Evolutionary conservation across 2,888 invertebrate genomes (phyloP).

Genomic region (Acanthacorydalis orientalis): DNA sequence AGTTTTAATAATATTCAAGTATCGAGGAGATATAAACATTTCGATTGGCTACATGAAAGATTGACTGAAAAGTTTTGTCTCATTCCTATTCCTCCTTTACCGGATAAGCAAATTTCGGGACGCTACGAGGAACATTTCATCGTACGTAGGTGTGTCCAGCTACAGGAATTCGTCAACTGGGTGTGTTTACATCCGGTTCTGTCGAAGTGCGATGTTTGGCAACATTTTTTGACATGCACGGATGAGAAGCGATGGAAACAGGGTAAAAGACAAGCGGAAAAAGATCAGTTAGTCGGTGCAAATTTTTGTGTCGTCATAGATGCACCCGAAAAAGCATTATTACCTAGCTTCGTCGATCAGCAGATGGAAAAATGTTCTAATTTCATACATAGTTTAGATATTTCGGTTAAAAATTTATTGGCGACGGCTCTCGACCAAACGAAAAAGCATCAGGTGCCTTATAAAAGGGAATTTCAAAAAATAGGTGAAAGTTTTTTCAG

Average conservation of each 20-base stretch:
- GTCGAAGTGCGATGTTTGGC: conserved; percentile 82
- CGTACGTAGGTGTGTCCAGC: conserved; percentile 79
- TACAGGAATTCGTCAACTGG: conserved; percentile 93
- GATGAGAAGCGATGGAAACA: conserved; percentile 97
- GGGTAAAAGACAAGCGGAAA: conserved; percentile 89
- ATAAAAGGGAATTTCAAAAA: conserved; percentile 80
- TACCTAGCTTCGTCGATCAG: conserved; percentile 58
- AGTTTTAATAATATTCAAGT: conserved; percentile 90
- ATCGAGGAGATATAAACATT: conserved; percentile 91
- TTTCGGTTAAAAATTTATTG: conserved; percentile 68
- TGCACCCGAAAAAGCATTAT: conserved; percentile 62
- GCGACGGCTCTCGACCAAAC: conserved; percentile 68
- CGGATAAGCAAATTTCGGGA: conserved; percentile 95
- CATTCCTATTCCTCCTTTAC: conserved; percentile 89
- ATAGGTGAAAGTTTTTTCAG: conserved; percentile 75
- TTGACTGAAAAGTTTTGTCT: conserved; percentile 86
- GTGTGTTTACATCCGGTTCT: conserved; percentile 93
- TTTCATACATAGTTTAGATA: conserved; percentile 75
- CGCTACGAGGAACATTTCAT: conserved; percentile 95
- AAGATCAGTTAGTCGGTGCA: conserved; percentile 77
- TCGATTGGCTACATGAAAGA: conserved; percentile 96
- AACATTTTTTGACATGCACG: conserved; percentile 92
- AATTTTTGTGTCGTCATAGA: conserved; percentile 82
- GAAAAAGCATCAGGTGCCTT: conserved; percentile 70
- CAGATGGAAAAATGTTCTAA: conserved; percentile 70